Conservation (phyloP, 2,797 vertebrate species). For the Poeciliopsis paucimaculata region DNA sequence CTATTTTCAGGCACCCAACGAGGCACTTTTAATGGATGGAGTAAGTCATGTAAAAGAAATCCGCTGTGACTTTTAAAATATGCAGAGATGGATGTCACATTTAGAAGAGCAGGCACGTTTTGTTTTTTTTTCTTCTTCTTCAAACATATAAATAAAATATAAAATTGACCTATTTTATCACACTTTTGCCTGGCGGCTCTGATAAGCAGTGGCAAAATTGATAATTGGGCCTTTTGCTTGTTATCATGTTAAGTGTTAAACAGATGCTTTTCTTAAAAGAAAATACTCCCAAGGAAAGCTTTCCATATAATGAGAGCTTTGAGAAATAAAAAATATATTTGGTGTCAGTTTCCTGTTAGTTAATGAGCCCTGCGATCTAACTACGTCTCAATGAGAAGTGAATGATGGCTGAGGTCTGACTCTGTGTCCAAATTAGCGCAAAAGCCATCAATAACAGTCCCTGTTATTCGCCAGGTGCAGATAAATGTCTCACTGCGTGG, state of each 20-base stretch:
- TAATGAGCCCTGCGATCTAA: conserved; percentile 70
- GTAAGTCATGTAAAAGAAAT: conserved; percentile 48
- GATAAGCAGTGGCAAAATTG: conserved; percentile 66
- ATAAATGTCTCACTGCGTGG: conserved; percentile 59
- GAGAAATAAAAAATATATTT: conserved; percentile 50
- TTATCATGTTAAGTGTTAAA: conserved; percentile 69
- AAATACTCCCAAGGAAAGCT: conserved; percentile 46
- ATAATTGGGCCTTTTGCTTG: conserved; percentile 66
- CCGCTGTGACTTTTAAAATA: conserved; percentile 64
- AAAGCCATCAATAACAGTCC: conserved; percentile 73
- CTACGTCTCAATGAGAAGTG: conserved; percentile 43
- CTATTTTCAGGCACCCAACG: conserved; percentile 57
- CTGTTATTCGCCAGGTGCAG: conserved; percentile 62
- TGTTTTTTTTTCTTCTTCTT: conserved; percentile 29
- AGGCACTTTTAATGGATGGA: conserved; percentile 51
- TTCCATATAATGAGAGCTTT: conserved; percentile 64
- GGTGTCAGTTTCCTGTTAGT: conserved; percentile 48
- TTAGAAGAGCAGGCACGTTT: conserved; percentile 44
- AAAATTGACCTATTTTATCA: conserved; percentile 53
- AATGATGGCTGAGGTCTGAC: conserved; percentile 29
- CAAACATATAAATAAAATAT: conserved; percentile 64
- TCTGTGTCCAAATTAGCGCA: conserved; percentile 61
- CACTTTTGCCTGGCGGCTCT: conserved; percentile 49
- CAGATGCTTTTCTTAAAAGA: conserved; percentile 60
- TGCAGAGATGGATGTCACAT: conserved; percentile 70